Base-by-base conservation (phyloP, 2,888 invertebrate species). In the Drosophila histrio region DNA sequence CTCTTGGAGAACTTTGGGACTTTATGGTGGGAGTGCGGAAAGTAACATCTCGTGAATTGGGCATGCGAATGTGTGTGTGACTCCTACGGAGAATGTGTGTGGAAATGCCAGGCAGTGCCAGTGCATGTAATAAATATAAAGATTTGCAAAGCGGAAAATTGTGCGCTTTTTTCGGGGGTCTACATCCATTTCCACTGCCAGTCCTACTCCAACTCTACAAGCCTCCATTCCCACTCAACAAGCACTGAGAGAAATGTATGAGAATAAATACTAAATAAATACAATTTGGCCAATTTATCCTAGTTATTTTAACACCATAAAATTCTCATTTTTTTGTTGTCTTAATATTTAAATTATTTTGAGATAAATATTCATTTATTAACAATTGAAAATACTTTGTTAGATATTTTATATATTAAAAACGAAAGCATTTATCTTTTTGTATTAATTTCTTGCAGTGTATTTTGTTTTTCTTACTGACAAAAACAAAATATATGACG, bases 71-170 rank as follows among this genome's bases (percentile, higher is more conserved):
- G 63, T 34, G 69, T 62, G 49, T 75, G 50, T 36, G 64, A 71
- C 60, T 64, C 41, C 43, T 9, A 34, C 47, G 30, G 56, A 44
- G 57, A 44, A 28, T 41, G 49, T 43, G 39, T 43, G 26, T 65
- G 66, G 28, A 73, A 67, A 72, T 68, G 70, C 49, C 73, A 65
- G 46, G 34, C 59, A 52, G 56, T 30, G 44, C 47, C 72, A 74
- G 77, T 60, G 57, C 64, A 74, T 80, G 80, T 77, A 77, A 79
- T 80, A 79, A 79, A 79, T 80, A 80, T 80, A 72, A 79, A 80
- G 77, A 79, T 80, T 79, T 79, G 69, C 79, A 80, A 77, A 72
- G 79, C 79, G 80, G 79, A 79, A 79, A 79, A 79, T 79, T 79
- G 72, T 72, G 63, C 69, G 61, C 60, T 66, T 54, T 75, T 62